Evolutionary conservation across 2,113 vertebrate species (phyloP).

Genomic region (Aleadryas rufinucha): DNA sequence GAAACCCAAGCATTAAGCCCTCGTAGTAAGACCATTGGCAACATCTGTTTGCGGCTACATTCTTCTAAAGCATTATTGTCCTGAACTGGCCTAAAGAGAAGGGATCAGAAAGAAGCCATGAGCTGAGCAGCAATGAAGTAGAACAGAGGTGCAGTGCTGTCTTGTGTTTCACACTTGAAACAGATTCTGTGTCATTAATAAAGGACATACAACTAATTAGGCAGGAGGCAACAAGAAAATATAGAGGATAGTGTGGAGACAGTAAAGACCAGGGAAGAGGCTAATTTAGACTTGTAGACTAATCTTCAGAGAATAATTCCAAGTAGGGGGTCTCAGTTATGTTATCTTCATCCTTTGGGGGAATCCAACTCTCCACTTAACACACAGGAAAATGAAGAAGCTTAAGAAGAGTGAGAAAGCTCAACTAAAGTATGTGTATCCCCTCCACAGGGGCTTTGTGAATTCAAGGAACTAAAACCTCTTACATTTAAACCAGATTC

Average conservation of each 20-base stretch:
- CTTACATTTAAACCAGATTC: not conserved
- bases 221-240: not conserved
- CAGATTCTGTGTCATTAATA: not conserved
- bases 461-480: not conserved
- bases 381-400: not conserved
- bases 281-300: not conserved
- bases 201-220: not conserved
- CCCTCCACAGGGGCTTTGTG: not conserved
- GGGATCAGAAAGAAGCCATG: not conserved
- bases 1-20: not conserved
- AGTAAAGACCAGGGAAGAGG: not conserved
- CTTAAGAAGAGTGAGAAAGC: not conserved
- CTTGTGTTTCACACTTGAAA: not conserved
- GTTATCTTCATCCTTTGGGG: not conserved
- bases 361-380: not conserved
- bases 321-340: not conserved
- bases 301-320: not conserved
- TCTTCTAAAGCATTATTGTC: not conserved
- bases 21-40: not conserved
- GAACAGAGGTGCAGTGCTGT: not conserved
- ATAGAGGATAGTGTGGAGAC: not conserved
- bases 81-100: not conserved
- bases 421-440: not conserved
- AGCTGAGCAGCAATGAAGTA: not conserved
- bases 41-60: not conserved